Percentiles rank a stretch among this genome's conserved stretches.
These are phyloP conservation scores for Melinaea marsaeus DNA, from an alignment of 2,888 invertebrate species.

Conservation along the genomic window DNA sequence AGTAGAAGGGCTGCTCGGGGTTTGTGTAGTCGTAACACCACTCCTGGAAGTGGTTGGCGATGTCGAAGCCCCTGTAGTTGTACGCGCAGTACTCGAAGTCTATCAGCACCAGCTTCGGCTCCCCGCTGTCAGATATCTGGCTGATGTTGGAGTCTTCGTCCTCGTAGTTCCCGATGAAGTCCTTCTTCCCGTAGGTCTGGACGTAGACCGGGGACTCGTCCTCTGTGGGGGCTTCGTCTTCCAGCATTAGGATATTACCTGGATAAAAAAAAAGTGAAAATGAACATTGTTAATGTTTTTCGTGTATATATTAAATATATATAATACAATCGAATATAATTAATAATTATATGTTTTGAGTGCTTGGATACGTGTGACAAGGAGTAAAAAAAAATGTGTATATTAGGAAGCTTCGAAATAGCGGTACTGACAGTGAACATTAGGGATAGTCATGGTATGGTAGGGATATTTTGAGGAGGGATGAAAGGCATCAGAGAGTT, in stretches of 20 bases:
- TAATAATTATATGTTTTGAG: no score
- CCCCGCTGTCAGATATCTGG: slow-evolving; percentile 62
- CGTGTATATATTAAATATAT: no score
- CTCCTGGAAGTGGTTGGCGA: slow-evolving; percentile 96
- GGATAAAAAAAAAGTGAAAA: slow-evolving; percentile 19
- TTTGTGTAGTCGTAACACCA: slow-evolving; percentile 94
- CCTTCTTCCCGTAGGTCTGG: slow-evolving; percentile 36
- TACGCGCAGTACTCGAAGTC: slow-evolving; percentile 98
- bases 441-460: no score
- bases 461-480: no score
- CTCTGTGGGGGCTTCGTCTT: slow-evolving; percentile 47
- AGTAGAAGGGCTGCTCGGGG: slow-evolving; percentile 86
- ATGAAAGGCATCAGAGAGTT: no score
- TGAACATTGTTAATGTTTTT: no score
- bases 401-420: no score
- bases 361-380: no score
- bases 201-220: slow-evolving; percentile 47
- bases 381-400: no score
- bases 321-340: no score
- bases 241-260: slow-evolving; percentile 78
- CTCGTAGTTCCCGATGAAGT: slow-evolving; percentile 41
- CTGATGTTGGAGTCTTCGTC: slow-evolving; percentile 49
- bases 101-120: slow-evolving; percentile 85
- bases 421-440: no score
- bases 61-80: slow-evolving; percentile 91